Evolutionary conservation across 2,888 invertebrate genomes (phyloP).

Genomic region (Xestoiulus laeticollis): DNA sequence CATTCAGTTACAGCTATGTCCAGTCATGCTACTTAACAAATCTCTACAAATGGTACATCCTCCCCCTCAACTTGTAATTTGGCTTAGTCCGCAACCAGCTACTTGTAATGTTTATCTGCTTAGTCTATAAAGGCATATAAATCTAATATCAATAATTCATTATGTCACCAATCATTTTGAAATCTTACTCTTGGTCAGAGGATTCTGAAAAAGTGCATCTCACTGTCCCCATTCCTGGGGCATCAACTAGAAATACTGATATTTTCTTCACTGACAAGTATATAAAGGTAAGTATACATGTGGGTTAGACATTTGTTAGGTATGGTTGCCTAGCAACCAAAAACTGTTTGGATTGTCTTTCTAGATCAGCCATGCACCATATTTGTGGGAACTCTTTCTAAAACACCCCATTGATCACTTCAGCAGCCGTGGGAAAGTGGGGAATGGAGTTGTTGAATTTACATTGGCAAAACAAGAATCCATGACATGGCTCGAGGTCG

Average conservation of each 20-base stretch:
- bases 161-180: constrained; percentile 73
- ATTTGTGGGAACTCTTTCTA: constrained; percentile 50
- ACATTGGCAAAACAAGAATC: constrained; percentile 23
- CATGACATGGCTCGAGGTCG: constrained; percentile 21
- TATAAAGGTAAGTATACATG: constrained; percentile 43
- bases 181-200: constrained; percentile 81
- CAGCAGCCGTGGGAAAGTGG: constrained; percentile 2
- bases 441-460: neutral
- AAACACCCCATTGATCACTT: neutral
- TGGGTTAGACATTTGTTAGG: neutral
- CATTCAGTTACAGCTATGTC: too few relatives aligned
- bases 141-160: neutral
- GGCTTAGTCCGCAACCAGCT: neutral
- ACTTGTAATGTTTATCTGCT: too few relatives aligned
- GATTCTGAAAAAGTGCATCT: constrained; percentile 72
- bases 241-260: constrained; percentile 23
- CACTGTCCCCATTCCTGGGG: constrained; percentile 68
- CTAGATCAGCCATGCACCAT: constrained; percentile 41
- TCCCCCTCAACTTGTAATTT: neutral
- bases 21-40: too few relatives aligned
- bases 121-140: neutral
- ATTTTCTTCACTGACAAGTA: constrained; percentile 48
- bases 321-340: constrained; percentile 50
- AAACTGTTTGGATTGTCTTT: constrained; percentile 12
- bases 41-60: too few relatives aligned